phyloP scores from a whole-genome alignment of 2,797 vertebrate species.

The Hylomyscus alleni region DNA sequence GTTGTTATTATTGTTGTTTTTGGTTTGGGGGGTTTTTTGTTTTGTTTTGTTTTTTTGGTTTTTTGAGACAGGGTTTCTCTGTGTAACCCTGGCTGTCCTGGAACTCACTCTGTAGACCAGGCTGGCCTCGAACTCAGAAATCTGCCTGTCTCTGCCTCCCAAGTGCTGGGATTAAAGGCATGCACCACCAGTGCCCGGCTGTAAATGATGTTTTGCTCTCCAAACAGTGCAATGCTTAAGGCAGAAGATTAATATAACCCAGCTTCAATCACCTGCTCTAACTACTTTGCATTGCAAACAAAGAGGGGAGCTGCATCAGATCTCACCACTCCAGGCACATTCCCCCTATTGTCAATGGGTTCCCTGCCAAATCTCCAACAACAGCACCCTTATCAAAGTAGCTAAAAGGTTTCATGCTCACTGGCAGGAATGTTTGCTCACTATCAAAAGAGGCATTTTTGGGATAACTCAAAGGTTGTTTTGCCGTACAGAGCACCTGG shows the following conservation, averaged over 20 bases:
- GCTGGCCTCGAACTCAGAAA: no score
- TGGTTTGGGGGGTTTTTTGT: no score
- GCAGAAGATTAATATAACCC: constrained; percentile 42
- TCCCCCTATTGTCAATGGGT: constrained; percentile 53
- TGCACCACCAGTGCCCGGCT: no score
- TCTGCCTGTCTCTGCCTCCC: no score
- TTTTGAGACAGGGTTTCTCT: no score
- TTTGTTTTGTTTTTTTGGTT: no score
- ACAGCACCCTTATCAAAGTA: constrained; percentile 7
- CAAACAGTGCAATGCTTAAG: not conserved
- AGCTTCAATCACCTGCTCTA: constrained; percentile 36
- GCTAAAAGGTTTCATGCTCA: constrained; percentile 28
- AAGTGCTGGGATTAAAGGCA: no score
- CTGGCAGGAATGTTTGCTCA: constrained; percentile 54
- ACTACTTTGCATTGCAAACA: constrained; percentile 52
- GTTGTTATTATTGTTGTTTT: no score
- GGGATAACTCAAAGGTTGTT: constrained; percentile 53
- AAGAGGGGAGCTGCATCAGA: not conserved
- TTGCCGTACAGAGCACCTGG: not conserved
- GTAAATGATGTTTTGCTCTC: not conserved
- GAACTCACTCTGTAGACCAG: no score
- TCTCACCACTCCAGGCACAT: constrained; percentile 21
- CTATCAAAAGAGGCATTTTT: constrained; percentile 55
- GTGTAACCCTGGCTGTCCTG: no score
- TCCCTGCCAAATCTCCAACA: constrained; percentile 66